Base-by-base conservation (phyloP, 2,888 invertebrate species). In the Tetramorium bicarinatum region DNA sequence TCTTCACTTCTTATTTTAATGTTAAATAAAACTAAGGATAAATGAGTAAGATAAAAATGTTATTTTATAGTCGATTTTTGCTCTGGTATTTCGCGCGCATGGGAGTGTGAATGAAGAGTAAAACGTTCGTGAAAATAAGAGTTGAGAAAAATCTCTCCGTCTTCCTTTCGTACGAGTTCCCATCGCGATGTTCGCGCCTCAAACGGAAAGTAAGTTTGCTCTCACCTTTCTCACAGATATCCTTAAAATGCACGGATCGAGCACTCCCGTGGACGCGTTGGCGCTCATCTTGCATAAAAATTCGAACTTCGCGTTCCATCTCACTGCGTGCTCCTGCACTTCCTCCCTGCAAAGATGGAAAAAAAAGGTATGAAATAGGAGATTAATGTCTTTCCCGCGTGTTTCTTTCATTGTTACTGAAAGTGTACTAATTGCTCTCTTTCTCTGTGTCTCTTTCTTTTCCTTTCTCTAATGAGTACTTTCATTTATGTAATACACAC, bases 261-360 rank as follows among this genome's bases (percentile, higher is more conserved):
- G 96, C 89, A 99, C 97, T 87, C 99, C 99, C 34, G 99, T 99
- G 92, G 97, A 98, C 64, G 98, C 98, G 95, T 98, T 99, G 89
- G 99, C 99, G 94, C 98, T 97, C 98, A 99, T 99, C 96, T 99
- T 99, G 96, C 99, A 99, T 88, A 97, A 97, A 95, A 99, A 99
- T 92, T 97, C 97, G 95, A 99, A 99, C 93, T 97, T 97, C 85
- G 97, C 97, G 95, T 97, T 97, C 99, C 99, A 99, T 95, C 97
- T 97, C 92, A 99, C 99, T 90, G 97, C 97, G 96, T 99, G 99
- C 95, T 99, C 98, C 91, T 97, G 96, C 87, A 99, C 99, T 95
- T 99, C 99, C 95, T 98, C 98, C 93, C 99, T 99, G 95, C 11
- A 96, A 88, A 82, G 4, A 79, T 38, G 25, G 13, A 47, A 25